Percentiles rank a stretch among this genome's conserved stretches.
These are phyloP conservation scores for Crioceris asparagi DNA, from an alignment of 2,888 invertebrate genomes.

Conservation along the genomic window DNA sequence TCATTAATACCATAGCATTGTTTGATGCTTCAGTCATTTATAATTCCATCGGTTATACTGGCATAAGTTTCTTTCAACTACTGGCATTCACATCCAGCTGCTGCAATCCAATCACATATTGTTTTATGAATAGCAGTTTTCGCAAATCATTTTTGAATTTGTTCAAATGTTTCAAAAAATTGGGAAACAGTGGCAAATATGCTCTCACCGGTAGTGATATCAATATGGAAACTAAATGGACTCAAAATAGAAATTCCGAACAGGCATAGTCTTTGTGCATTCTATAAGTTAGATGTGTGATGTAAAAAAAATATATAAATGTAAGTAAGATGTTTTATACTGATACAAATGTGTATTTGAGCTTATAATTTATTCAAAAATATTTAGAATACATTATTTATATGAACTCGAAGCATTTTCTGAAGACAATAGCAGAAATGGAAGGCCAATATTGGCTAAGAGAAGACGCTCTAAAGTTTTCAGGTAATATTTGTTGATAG, in stretches of 20 bases:
- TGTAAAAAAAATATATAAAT: no score
- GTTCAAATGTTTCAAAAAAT: conserved; percentile 41
- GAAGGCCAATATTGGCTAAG: no score
- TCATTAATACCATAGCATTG: conserved; percentile 47
- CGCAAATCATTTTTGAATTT: conserved; percentile 50
- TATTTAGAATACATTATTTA: no score
- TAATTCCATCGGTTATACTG: conserved; percentile 39
- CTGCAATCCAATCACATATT: conserved; percentile 59
- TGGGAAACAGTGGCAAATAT: conserved; percentile 19
- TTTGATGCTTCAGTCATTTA: conserved; percentile 42
- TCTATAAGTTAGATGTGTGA: no score
- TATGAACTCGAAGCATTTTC: no score
- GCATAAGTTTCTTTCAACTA: conserved; percentile 45
- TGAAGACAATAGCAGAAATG: no score
- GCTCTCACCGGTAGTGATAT: conserved; percentile 29
- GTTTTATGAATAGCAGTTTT: conserved; percentile 58
- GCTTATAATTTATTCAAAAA: no score
- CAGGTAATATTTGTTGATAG: no score
- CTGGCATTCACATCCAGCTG: conserved; percentile 51
- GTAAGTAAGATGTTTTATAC: no score
- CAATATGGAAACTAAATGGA: conserved; percentile 28
- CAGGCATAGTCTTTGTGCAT: no score
- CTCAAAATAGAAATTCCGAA: conserved; percentile 22
- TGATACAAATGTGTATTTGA: no score
- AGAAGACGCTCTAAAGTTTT: no score